Percentiles rank a stretch among this genome's conserved stretches.
phyloP scores from a whole-genome alignment of 2,797 vertebrate genomes.

The Philypnodon macrostomus region DNA sequence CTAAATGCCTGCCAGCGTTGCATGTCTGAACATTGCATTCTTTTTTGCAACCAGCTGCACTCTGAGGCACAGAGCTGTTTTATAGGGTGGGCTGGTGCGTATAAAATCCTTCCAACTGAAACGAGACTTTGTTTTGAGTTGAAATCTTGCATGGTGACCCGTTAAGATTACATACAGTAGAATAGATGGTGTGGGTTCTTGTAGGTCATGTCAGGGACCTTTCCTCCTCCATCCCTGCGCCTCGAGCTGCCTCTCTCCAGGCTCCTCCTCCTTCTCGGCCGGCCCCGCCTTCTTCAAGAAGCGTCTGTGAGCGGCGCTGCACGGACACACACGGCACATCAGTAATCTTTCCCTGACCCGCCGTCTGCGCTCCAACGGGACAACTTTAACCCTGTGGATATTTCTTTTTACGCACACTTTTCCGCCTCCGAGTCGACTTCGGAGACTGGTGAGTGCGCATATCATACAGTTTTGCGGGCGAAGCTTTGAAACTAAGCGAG shows the following conservation, averaged over 20 bases:
- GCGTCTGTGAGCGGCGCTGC: conserved; percentile 51
- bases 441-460: conserved; percentile 58
- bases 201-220: neutral
- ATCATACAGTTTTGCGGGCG: conserved; percentile 28
- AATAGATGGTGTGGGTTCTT: neutral
- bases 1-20: no score
- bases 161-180: neutral
- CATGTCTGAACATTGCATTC: no score
- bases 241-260: conserved; percentile 25
- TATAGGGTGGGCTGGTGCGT: no score
- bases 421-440: conserved; percentile 29
- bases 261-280: conserved; percentile 56
- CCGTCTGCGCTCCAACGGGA: conserved; percentile 54
- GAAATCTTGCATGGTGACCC: no score
- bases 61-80: no score
- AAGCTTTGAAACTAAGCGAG: conserved; percentile 36
- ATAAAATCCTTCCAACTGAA: no score
- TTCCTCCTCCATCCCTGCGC: conserved; percentile 15
- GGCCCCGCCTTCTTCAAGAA: conserved; percentile 68
- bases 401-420: conserved; percentile 10
- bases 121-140: no score
- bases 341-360: conserved; percentile 33
- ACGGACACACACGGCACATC: conserved; percentile 40
- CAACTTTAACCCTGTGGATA: conserved; percentile 59
- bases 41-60: no score